phyloP scores from a whole-genome alignment of 1,140 invertebrate species.

The Tetragonula clypearis region DNA sequence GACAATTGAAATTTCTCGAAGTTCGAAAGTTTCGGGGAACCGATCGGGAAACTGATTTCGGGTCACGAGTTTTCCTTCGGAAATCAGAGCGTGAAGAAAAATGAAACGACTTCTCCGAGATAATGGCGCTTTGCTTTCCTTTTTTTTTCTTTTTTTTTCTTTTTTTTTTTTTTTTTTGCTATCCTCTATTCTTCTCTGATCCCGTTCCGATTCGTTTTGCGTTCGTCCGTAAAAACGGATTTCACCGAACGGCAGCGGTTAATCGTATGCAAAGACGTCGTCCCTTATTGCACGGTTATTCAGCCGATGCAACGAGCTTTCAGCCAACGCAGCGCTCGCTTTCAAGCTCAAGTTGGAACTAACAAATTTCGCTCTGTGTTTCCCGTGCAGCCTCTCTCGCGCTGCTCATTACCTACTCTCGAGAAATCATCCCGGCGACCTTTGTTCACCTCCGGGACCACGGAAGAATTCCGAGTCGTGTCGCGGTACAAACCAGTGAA shows the following conservation, averaged over 20 bases:
- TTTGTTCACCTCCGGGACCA: slow-evolving; percentile 38
- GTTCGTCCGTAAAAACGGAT: background rate
- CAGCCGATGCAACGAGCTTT: background rate
- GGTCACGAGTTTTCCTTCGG: background rate
- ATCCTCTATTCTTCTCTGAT: background rate
- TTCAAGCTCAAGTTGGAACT: background rate
- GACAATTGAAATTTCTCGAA: background rate
- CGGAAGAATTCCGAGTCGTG: slow-evolving; percentile 46
- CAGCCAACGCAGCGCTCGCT: background rate
- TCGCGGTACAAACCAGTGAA: slow-evolving; percentile 36
- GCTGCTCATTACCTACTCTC: slow-evolving; percentile 50
- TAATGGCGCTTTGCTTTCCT: background rate
- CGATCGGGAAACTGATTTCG: background rate
- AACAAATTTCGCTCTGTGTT: slow-evolving; percentile 48
- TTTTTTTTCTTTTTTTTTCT: background rate
- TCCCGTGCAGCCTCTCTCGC: slow-evolving; percentile 21
- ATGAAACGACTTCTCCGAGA: background rate
- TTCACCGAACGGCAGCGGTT: slow-evolving; percentile 5
- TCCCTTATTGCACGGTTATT: slow-evolving; percentile 43
- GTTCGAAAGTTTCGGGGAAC: background rate
- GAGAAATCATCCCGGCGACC: slow-evolving; percentile 58
- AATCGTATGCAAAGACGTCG: slow-evolving; percentile 51
- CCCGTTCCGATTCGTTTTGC: slow-evolving; percentile 28
- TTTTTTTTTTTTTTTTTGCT: no score
- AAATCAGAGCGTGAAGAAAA: background rate